Base-by-base conservation (phyloP, 2,888 invertebrate species). In the Amphipoea oculea region DNA sequence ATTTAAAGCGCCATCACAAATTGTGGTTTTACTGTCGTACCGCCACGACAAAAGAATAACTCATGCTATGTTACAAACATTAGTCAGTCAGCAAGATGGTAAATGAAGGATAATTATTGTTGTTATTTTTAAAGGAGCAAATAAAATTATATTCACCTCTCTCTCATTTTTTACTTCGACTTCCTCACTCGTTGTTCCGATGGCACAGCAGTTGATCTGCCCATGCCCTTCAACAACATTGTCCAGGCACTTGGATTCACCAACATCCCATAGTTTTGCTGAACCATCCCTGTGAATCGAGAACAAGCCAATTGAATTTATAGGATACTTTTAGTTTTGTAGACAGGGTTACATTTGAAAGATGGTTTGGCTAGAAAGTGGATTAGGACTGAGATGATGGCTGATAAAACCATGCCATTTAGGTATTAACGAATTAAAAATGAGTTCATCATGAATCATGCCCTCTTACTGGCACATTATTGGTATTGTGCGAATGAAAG, bases 241-340 rank as follows among this genome's bases (percentile, higher is more conserved):
- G 70, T 91, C 97, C 20, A 98, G 91, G 87, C 98, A 97, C 14
- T 93, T 94, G 74, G 97, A 96, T 92, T 97, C 95, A 60, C 98
- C 98, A 89, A 98, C 97, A 95, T 98, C 98, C 98, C 98, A 98
- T 57, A 98, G 93, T 88, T 97, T 97, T 5, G 97, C 97, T 77
- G 97, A 96, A 40, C 98, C 98, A 96, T 98, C 98, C 89, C 98
- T 97, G 81, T 66, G 91, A 93, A 84, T 45, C 45, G 60, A 57
- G 6, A 80, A 72, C 2, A 5, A 54, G 17, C 20, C 3, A 29
- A 17, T 23, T 63, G 6, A 65, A 70, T 11, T 20, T 4, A 23
- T n/a, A 23, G 17, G 1, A 42, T 11, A 11, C 20, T 20, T 3
- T n/a, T 14, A 12, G 5, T 70, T 73, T 36, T n/a, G 29, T 3